Percentiles rank a stretch among this genome's conserved stretches.
Evolutionary conservation across 1,140 invertebrate genomes (phyloP).

Genomic region (Chionoecetes opilio): DNA sequence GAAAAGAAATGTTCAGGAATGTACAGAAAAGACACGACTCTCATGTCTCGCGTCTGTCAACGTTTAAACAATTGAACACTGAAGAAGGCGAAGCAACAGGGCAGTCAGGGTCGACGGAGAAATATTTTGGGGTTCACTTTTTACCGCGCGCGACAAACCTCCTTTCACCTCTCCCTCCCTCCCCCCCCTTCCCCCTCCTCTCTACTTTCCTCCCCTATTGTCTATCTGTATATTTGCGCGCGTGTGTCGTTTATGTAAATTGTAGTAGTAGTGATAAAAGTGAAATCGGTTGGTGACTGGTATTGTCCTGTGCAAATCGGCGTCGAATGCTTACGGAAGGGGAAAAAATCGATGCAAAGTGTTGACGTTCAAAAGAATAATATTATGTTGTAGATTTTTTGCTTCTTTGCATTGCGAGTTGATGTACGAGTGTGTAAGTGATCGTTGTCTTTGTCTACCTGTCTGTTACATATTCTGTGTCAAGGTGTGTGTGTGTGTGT

Average conservation of each 20-base stretch:
- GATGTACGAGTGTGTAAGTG: too few relatives aligned
- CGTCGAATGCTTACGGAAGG: too few relatives aligned
- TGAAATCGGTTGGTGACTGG: too few relatives aligned
- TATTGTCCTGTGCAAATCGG: too few relatives aligned
- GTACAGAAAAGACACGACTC: too few relatives aligned
- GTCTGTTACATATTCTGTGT: neutral
- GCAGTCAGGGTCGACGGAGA: neutral
- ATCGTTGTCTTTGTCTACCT: too few relatives aligned
- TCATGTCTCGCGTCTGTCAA: too few relatives aligned
- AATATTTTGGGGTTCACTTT: neutral
- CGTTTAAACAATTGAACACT: too few relatives aligned
- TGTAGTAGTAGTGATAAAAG: neutral
- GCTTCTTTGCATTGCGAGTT: too few relatives aligned
- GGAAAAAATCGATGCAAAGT: too few relatives aligned
- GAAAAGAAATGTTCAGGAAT: too few relatives aligned
- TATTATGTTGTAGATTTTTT: neutral
- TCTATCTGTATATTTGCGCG: neutral
- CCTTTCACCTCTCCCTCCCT: neutral
- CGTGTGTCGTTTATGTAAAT: neutral
- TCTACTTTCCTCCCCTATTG: neutral
- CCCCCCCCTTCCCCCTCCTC: neutral
- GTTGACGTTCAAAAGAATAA: too few relatives aligned
- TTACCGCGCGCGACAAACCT: neutral
- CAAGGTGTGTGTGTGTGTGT: constrained; percentile 34
- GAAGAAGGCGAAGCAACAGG: neutral